Base-by-base conservation (phyloP, 1,140 invertebrate genomes). In the Saccostrea cuccullata region DNA sequence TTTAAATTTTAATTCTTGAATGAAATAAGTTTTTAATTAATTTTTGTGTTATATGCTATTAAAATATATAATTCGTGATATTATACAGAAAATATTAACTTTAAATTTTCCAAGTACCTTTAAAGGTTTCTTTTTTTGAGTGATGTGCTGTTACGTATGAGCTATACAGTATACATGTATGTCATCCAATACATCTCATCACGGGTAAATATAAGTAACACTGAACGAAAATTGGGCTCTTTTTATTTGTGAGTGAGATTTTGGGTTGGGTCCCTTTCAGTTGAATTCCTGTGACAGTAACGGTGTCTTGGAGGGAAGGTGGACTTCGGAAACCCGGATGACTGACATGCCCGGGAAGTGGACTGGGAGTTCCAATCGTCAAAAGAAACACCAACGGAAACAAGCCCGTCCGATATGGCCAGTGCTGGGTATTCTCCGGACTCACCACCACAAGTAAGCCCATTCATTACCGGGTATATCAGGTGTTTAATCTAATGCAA, bases 391-490 rank as follows among this genome's bases (percentile, higher is more conserved):
- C 91, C 23, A 98, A 96, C n/a, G 70, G 70, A 2, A 97, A 97
- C 91, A 97, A 97, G 91, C 97, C 98, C 0, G 98, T 99, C 0
- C 98, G 98, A 94, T 99, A 97, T 93, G 98, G 97, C 0, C 98
- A 99, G 91, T 99, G 98, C 93, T 99, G 98, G 98, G 98, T 99
- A 0, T 99, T 98, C 94, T 96, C 98, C 23, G 98, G 98, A 11
- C 97, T 98, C 8, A 93, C 98, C 36, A 97, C 98, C 0, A 98
- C 98, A 90, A 95, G 97, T 97, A 95, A 95, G 91, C 84, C n/a
- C 47, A 17, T 82, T 9, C 4, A 82, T 12, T n/a, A n/a, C n/a
- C n/a, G n/a, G n/a, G n/a, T 4, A 82, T 3, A 47, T 3, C 47
- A 47, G 30, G 0, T 36, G 1, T 36, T 36, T 9, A 47, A 6